Percentiles rank a stretch among this genome's conserved stretches.
Conservation (phyloP, 2,888 invertebrate species). For the Aporophyla lueneburgensis region DNA sequence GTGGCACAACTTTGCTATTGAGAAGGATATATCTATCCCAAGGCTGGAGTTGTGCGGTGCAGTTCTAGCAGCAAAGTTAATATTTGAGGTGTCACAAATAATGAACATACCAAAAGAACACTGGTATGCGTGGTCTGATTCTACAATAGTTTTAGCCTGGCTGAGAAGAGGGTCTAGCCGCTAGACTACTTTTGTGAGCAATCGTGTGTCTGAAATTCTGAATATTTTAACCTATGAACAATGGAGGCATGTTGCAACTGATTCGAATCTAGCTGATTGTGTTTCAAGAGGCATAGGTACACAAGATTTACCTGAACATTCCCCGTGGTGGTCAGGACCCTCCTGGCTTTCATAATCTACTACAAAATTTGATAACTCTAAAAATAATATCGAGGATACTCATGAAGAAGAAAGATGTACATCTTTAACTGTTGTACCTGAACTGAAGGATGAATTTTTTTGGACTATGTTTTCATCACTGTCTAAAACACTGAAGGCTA, state of each 20-base stretch:
- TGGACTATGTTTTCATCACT: conserved; percentile 3
- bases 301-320: background rate
- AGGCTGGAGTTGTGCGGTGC: background rate
- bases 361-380: background rate
- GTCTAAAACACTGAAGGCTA: background rate
- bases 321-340: background rate
- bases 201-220: background rate
- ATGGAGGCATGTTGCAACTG: too few species aligned
- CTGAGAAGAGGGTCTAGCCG: too few species aligned
- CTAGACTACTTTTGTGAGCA: background rate
- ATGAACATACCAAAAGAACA: background rate
- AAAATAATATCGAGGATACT: too few species aligned
- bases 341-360: background rate
- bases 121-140: background rate
- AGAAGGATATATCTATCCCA: background rate
- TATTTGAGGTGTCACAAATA: background rate
- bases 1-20: background rate
- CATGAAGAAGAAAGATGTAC: too few species aligned
- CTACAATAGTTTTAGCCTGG: too few species aligned
- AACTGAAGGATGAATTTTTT: background rate
- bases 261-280: too few species aligned
- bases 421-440: too few species aligned
- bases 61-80: conserved; percentile 3
- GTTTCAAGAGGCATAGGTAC: background rate
- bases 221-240: too few species aligned